A percentile compares a stretch with the other conserved stretches of the same genome.
These are phyloP conservation scores for Xerus inauris DNA, from an alignment of 2,113 vertebrate genomes.

Conservation along the genomic window DNA sequence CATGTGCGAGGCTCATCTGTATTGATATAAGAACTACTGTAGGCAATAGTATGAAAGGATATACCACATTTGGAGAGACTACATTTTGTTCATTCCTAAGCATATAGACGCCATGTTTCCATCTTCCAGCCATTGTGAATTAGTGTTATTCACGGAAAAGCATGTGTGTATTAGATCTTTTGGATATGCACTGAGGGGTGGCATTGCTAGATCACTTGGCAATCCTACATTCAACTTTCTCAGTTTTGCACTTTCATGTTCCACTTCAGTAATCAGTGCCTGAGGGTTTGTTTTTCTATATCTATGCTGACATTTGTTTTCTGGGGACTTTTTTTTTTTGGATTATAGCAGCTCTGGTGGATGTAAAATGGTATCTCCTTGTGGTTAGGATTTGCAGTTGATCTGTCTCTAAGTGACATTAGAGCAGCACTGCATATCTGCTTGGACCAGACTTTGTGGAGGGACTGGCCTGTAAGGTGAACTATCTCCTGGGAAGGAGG, in stretches of 20 bases:
- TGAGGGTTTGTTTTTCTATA: not conserved
- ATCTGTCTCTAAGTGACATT: not conserved
- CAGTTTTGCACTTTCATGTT: not conserved
- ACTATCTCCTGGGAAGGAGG: not conserved
- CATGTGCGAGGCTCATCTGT: not conserved
- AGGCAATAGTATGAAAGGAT: not conserved
- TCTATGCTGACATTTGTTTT: not conserved
- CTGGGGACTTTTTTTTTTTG: not conserved
- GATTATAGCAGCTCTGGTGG: not conserved
- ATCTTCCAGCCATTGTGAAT: not conserved
- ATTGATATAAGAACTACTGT: not conserved
- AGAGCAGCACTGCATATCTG: not conserved
- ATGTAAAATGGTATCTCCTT: not conserved
- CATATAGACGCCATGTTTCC: not conserved
- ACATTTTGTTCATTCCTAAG: not conserved
- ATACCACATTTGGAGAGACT: not conserved
- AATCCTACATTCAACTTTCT: not conserved
- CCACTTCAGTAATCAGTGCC: not conserved
- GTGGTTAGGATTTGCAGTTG: not conserved
- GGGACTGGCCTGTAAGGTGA: not conserved
- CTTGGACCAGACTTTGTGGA: not conserved
- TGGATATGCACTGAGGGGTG: not conserved
- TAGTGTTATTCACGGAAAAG: not conserved
- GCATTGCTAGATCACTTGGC: not conserved
- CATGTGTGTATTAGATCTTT: not conserved